These are phyloP conservation scores for Cryptoprocta ferox DNA, from an alignment of 2,797 vertebrate genomes.

Conservation along the genomic window DNA sequence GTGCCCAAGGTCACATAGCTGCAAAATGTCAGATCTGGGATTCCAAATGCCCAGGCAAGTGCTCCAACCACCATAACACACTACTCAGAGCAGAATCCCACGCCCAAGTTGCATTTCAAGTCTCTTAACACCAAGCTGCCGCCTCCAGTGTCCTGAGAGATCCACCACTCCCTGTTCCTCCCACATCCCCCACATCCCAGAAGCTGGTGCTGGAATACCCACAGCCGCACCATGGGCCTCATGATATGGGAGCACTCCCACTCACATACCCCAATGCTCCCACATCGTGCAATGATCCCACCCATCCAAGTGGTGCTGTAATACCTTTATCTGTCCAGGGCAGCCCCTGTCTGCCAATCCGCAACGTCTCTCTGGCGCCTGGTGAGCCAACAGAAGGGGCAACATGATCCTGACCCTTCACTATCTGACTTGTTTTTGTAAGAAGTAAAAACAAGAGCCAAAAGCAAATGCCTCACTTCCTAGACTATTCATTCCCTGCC, in stretches of 20 bases:
- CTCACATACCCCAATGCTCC: not conserved
- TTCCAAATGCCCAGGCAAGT: not conserved
- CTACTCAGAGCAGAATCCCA: not conserved
- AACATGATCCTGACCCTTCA: constrained; percentile 14
- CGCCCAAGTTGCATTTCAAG: not conserved
- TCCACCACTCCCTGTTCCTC: not conserved
- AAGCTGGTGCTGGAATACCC: not conserved
- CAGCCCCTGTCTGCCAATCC: constrained; percentile 29
- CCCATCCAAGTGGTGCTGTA: not conserved
- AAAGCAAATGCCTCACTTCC: constrained; percentile 65
- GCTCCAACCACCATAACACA: not conserved
- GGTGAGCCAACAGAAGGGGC: constrained; percentile 30
- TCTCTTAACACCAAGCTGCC: not conserved
- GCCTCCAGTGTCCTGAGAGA: not conserved
- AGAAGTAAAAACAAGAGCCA: constrained; percentile 57
- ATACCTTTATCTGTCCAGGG: constrained; percentile 48
- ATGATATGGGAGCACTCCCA: not conserved
- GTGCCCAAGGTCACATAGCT: not conserved
- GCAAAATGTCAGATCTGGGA: not conserved
- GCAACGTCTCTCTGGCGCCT: constrained; percentile 55
- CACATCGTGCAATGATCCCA: not conserved
- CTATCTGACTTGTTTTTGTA: constrained; percentile 74
- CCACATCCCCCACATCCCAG: fast-evolving
- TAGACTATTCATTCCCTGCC: constrained; percentile 14
- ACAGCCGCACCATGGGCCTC: not conserved